These are phyloP conservation scores for Thunnus thynnus DNA, from an alignment of 2,113 vertebrate genomes.

Conservation along the genomic window DNA sequence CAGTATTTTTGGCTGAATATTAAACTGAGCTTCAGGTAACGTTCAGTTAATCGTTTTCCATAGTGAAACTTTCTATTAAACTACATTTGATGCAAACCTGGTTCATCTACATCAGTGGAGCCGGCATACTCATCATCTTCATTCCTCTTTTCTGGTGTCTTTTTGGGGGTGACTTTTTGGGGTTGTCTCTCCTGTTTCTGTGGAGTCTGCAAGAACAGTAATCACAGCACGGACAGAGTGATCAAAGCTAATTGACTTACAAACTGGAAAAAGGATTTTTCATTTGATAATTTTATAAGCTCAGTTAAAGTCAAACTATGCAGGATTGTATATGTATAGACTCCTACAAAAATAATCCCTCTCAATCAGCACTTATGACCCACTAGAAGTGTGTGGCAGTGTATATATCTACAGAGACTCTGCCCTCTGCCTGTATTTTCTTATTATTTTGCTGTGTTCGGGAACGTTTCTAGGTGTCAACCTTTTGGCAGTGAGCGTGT, in stretches of 20 bases:
- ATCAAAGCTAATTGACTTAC: not conserved
- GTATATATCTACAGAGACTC: too few relatives aligned
- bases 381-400: too few relatives aligned
- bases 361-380: too few relatives aligned
- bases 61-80: not conserved
- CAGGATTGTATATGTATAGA: too few relatives aligned
- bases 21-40: not conserved
- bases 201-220: slow-evolving; percentile 39
- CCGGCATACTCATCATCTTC: slow-evolving; percentile 77
- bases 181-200: slow-evolving; percentile 68
- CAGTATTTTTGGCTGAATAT: not conserved
- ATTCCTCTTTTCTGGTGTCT: slow-evolving; percentile 39
- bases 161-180: slow-evolving; percentile 55
- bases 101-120: slow-evolving; percentile 81
- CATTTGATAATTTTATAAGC: not conserved
- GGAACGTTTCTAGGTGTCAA: too few relatives aligned
- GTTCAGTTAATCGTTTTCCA: not conserved
- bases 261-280: not conserved
- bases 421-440: too few relatives aligned
- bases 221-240: not conserved
- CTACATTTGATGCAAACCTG: slow-evolving; percentile 64
- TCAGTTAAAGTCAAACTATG: not conserved
- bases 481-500: too few relatives aligned
- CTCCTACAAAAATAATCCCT: too few relatives aligned
- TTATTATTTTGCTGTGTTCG: too few relatives aligned